A percentile compares a stretch with the other conserved stretches of the same genome.
Conservation (phyloP, 2,797 vertebrate genomes). For the Orientallactaga sibirica region DNA sequence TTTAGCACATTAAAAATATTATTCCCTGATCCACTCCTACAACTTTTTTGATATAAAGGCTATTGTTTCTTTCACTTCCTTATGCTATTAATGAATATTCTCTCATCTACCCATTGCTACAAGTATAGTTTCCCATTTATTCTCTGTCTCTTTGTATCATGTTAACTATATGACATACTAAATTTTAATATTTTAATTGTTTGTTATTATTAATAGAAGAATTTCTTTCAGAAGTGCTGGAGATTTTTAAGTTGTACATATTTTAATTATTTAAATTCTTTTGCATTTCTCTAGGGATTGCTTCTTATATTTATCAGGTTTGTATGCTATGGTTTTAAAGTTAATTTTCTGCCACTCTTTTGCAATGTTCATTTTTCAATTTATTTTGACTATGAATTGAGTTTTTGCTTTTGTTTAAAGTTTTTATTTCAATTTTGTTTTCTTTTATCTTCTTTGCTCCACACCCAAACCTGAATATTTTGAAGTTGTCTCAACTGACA, state of each 20-base stretch:
- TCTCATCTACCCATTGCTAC: not conserved
- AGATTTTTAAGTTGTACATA: not conserved
- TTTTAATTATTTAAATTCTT: not conserved
- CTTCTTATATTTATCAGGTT: not conserved
- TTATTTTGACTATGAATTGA: not conserved
- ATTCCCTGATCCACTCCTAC: not conserved
- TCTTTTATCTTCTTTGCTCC: not conserved
- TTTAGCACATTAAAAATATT: not conserved
- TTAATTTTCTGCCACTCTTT: not conserved
- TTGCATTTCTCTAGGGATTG: not conserved
- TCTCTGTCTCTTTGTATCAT: not conserved
- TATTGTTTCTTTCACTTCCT: not conserved
- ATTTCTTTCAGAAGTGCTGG: not conserved
- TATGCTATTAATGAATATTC: not conserved
- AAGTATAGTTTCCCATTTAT: not conserved
- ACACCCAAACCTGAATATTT: not conserved
- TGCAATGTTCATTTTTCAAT: constrained; percentile 21
- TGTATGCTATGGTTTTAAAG: not conserved
- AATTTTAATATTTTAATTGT: not conserved
- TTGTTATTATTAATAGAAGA: not conserved
- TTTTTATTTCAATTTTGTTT: not conserved
- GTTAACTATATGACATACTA: not conserved
- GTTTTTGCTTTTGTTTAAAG: not conserved
- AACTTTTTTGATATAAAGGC: not conserved
- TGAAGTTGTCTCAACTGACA: not conserved